These are phyloP conservation scores for Latrodectus elegans DNA, from an alignment of 2,888 invertebrate species.

Conservation along the genomic window DNA sequence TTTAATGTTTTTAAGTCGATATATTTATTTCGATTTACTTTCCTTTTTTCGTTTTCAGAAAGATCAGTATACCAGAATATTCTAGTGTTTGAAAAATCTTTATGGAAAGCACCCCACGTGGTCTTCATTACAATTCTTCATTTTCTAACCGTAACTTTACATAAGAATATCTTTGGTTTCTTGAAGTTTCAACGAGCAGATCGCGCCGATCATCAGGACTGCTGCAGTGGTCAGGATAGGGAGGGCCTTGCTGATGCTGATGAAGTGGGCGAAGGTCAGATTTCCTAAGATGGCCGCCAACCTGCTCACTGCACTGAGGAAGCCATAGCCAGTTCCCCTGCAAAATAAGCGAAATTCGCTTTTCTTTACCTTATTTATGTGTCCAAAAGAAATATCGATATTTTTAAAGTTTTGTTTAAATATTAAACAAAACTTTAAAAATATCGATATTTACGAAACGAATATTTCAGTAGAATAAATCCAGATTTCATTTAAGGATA, in stretches of 20 bases:
- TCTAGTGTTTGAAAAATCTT: neutral
- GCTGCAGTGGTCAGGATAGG: constrained; percentile 76
- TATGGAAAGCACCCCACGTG: neutral
- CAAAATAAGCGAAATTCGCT: constrained; percentile 16
- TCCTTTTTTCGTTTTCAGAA: neutral
- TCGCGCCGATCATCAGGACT: constrained; percentile 75
- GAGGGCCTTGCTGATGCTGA: constrained; percentile 75
- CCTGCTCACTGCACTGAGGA: constrained; percentile 76
- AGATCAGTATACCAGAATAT: neutral
- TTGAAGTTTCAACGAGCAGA: constrained; percentile 76
- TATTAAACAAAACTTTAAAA: too few species aligned
- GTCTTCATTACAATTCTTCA: neutral
- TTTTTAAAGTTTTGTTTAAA: too few species aligned
- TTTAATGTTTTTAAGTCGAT: too few species aligned
- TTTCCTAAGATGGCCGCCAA: constrained; percentile 76
- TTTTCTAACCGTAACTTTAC: constrained; percentile 68
- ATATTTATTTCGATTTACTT: too few species aligned
- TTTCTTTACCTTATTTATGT: too few species aligned
- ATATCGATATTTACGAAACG: too few species aligned
- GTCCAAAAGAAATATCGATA: too few species aligned
- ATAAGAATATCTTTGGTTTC: constrained; percentile 77
- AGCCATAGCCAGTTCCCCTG: constrained; percentile 77
- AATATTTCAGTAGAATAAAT: too few species aligned
- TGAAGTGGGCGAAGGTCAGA: constrained; percentile 75
- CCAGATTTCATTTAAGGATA: too few species aligned